Evolutionary conservation across 2,113 vertebrate species (phyloP).

Genomic region (Felis catus): DNA sequence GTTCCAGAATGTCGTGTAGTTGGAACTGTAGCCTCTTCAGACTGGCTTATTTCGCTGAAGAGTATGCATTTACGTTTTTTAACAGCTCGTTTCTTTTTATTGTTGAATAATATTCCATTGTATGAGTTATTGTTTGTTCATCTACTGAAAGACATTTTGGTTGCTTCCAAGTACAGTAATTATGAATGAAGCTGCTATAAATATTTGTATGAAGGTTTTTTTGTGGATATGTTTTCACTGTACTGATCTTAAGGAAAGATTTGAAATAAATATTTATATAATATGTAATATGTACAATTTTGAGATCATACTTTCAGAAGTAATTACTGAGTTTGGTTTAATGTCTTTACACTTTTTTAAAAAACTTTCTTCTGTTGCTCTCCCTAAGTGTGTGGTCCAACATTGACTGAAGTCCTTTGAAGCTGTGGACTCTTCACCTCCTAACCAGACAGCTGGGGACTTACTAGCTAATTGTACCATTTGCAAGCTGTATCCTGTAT

Average conservation of each 20-base stretch:
- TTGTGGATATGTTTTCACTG: not conserved
- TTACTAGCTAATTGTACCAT: not conserved
- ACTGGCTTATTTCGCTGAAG: not conserved
- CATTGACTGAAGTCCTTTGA: not conserved
- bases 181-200: not conserved
- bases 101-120: not conserved
- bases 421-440: not conserved
- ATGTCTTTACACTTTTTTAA: not conserved
- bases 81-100: not conserved
- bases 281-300: not conserved
- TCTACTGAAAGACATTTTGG: not conserved
- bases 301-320: not conserved
- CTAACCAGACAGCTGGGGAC: not conserved
- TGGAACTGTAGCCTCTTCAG: not conserved
- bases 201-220: not conserved
- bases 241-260: not conserved
- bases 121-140: not conserved
- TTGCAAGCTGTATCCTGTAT: not conserved
- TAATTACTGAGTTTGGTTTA: not conserved
- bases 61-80: not conserved
- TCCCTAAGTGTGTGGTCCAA: not conserved
- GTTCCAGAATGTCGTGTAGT: not conserved
- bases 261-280: not conserved
- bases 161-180: not conserved
- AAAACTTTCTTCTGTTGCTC: not conserved